Evolutionary conservation across 30 jellyfish, hydroid and myxozoan genomes (phyloP).

Genomic region (Rhopilema esculentum): DNA sequence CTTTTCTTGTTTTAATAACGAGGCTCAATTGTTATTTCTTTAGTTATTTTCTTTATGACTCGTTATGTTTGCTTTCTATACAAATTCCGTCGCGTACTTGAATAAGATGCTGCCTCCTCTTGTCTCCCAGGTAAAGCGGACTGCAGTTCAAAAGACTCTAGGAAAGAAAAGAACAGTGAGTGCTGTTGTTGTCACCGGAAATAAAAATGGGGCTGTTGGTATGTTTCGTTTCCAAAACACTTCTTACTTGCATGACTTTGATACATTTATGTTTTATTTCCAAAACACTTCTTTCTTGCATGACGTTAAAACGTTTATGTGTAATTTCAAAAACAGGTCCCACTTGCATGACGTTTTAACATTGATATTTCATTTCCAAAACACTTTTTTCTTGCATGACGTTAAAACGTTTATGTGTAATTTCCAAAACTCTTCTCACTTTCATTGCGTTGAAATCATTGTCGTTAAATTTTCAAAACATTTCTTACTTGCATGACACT

Average conservation of each 20-base stretch:
- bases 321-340: not conserved
- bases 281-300: no score
- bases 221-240: not conserved
- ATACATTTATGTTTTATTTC: no score
- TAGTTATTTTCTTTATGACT: no score
- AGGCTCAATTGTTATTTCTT: no score
- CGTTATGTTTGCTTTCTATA: no score
- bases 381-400: not conserved
- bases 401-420: no score
- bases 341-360: no score
- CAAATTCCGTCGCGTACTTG: no score
- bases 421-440: not conserved
- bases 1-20: no score
- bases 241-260: not conserved
- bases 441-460: no score
- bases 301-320: no score
- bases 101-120: no score
- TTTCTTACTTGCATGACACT: not conserved
- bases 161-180: constrained; percentile 90
- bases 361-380: not conserved
- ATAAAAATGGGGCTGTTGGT: constrained; percentile 92
- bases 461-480: not conserved
- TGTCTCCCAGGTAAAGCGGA: constrained; percentile 77
- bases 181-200: constrained; percentile 96
- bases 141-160: constrained; percentile 84